phyloP scores from a whole-genome alignment of 2,113 vertebrate species.

The Heliornis fulica region DNA sequence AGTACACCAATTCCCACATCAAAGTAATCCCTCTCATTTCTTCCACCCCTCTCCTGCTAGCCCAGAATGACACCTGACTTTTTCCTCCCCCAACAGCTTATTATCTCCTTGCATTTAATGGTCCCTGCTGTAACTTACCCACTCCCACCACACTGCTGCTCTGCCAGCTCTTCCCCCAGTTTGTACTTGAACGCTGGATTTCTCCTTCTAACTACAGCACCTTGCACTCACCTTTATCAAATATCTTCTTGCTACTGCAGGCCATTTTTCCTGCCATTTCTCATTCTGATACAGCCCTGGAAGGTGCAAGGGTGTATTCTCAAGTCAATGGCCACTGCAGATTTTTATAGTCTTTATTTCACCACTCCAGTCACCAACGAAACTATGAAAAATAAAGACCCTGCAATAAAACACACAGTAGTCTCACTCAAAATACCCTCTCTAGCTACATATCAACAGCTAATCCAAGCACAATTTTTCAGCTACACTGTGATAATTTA shows the following conservation, averaged over 20 bases:
- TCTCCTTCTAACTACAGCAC: not conserved
- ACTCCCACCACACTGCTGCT: conserved; percentile 14
- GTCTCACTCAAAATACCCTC: not conserved
- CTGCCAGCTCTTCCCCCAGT: conserved; percentile 3
- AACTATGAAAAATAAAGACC: not conserved
- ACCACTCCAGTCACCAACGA: not conserved
- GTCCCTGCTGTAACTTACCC: not conserved
- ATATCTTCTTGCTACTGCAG: conserved; percentile 2
- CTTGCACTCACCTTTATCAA: not conserved
- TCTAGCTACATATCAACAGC: not conserved
- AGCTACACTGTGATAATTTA: not conserved
- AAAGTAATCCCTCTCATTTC: not conserved
- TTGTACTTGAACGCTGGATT: not conserved
- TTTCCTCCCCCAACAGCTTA: conserved; percentile 6
- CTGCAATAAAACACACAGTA: not conserved
- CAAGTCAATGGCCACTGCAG: not conserved
- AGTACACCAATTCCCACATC: not conserved
- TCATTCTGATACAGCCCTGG: not conserved
- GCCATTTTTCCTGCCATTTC: not conserved
- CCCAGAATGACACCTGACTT: not conserved
- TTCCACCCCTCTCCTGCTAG: not conserved
- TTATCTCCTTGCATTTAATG: conserved; percentile 5
- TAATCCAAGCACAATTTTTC: not conserved
- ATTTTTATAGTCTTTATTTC: not conserved
- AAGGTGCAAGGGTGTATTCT: not conserved